Percentiles rank a stretch among this genome's conserved stretches.
Evolutionary conservation across 2,888 invertebrate genomes (phyloP).

Genomic region (Caradrina clavipalpis): DNA sequence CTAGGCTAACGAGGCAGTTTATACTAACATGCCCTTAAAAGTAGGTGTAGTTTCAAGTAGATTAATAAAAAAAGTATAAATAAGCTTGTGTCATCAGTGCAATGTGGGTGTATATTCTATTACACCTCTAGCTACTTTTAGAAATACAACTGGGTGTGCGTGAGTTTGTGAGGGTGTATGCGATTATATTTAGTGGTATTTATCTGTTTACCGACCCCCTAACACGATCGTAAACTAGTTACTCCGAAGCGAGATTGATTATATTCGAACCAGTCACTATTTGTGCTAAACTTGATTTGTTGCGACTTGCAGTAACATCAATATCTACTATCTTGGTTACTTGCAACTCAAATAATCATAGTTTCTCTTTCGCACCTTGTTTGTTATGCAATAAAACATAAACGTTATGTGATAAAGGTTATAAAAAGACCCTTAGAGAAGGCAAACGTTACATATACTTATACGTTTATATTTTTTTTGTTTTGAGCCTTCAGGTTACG

Average conservation of each 20-base stretch:
- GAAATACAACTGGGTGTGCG: too few species aligned
- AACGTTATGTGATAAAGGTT: too few species aligned
- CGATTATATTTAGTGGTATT: not conserved
- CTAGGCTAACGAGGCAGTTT: too few species aligned
- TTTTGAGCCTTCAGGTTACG: too few species aligned
- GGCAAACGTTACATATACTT: too few species aligned
- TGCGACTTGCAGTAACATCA: slow-evolving; percentile 1
- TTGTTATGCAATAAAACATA: not conserved
- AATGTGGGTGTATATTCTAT: slow-evolving; percentile 7
- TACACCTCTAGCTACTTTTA: too few species aligned
- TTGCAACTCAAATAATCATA: slow-evolving; percentile 9
- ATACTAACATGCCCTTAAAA: not conserved
- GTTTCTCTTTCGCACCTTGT: slow-evolving; percentile 4
- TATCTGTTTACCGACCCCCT: not conserved
- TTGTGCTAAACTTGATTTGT: slow-evolving; percentile 24
- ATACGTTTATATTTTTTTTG: too few species aligned
- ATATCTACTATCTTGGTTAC: not conserved
- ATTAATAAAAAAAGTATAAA: too few species aligned
- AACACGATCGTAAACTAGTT: not conserved
- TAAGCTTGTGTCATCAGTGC: not conserved
- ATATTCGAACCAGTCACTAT: slow-evolving; percentile 12
- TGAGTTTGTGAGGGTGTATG: not conserved
- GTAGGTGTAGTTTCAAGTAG: not conserved
- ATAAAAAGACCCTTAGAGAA: too few species aligned
- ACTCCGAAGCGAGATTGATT: slow-evolving; percentile 6